These are phyloP conservation scores for Coreius guichenoti DNA, from an alignment of 2,797 vertebrate species.

Conservation along the genomic window DNA sequence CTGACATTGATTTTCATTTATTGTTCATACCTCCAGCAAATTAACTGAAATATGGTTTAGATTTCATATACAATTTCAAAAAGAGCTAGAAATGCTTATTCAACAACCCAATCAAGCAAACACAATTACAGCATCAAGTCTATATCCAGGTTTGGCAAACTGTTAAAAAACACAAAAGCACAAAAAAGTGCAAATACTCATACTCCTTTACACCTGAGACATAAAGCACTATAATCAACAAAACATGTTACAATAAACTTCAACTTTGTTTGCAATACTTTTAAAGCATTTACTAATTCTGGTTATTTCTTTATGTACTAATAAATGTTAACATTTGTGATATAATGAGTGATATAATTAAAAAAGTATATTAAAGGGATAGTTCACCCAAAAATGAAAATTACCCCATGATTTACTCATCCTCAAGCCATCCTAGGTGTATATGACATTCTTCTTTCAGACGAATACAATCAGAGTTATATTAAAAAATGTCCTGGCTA, in stretches of 20 bases:
- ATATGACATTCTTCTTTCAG: too few species aligned
- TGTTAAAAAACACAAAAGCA: too few species aligned
- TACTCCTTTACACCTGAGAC: background rate
- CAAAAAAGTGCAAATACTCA: background rate
- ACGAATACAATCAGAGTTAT: too few species aligned
- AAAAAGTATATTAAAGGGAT: background rate
- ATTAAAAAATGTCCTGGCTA: too few species aligned
- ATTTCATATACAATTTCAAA: background rate
- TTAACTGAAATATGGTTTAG: background rate
- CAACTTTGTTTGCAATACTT: background rate
- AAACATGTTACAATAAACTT: background rate
- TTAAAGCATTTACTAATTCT: too few species aligned
- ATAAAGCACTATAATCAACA: background rate
- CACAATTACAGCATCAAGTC: background rate
- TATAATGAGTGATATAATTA: background rate
- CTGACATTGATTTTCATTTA: background rate
- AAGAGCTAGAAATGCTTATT: slow-evolving; percentile 8
- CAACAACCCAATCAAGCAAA: background rate
- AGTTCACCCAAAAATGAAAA: too few species aligned
- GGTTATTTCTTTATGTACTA: background rate
- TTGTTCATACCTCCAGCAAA: background rate
- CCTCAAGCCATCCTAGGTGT: too few species aligned
- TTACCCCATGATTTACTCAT: too few species aligned
- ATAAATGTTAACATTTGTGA: background rate
- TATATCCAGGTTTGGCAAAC: background rate